Evolutionary conservation across 2,888 invertebrate genomes (phyloP).

Genomic region (Troides aeacus): DNA sequence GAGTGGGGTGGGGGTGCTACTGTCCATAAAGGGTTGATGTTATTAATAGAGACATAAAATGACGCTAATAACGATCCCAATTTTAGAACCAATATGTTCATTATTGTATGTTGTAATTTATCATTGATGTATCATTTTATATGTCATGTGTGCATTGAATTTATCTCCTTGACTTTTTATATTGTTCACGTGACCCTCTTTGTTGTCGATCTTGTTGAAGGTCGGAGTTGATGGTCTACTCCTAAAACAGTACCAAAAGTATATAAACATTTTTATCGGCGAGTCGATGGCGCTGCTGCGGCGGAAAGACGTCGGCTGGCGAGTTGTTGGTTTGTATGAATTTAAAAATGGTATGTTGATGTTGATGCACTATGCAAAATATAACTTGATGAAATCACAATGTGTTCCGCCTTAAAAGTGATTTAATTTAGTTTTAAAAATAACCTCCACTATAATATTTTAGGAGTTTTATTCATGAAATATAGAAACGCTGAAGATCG

Average conservation of each 20-base stretch:
- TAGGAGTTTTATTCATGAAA: too few relatives aligned
- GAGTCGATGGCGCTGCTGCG: constrained; percentile 7
- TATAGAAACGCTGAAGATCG: too few relatives aligned
- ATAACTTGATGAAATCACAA: neutral
- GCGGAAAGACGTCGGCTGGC: constrained; percentile 1
- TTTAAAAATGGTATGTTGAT: constrained; percentile 21
- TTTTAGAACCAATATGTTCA: neutral
- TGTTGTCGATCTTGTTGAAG: constrained; percentile 75
- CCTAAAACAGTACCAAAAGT: constrained; percentile 45
- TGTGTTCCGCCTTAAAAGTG: neutral
- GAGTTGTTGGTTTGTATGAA: constrained; percentile 22
- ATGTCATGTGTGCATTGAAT: constrained; percentile 25
- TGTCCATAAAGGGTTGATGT: neutral
- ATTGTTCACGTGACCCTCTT: constrained; percentile 45
- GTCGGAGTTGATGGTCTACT: constrained; percentile 48
- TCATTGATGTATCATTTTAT: constrained; percentile 21
- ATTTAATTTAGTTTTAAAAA: too few relatives aligned
- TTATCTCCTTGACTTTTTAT: constrained; percentile 22
- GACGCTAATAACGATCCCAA: neutral
- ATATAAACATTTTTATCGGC: constrained; percentile 38
- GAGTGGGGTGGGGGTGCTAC: neutral
- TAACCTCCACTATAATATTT: too few relatives aligned
- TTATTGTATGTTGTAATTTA: neutral
- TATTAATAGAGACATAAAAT: neutral
- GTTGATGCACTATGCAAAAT: constrained; percentile 7